phyloP scores from a whole-genome alignment of 2,113 vertebrate genomes.

The Hydropotes inermis region DNA sequence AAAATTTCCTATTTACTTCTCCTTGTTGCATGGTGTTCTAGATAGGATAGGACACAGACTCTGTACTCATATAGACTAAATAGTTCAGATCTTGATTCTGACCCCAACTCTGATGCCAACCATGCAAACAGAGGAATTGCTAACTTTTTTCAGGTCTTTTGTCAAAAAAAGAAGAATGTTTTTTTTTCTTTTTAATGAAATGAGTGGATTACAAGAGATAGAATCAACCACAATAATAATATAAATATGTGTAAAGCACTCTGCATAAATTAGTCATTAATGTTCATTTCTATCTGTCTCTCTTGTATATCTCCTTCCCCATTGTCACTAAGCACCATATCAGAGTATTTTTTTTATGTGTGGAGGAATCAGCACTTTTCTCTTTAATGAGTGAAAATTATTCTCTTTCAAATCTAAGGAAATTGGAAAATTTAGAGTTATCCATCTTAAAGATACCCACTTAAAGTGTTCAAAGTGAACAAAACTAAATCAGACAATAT shows the following conservation, averaged over 20 bases:
- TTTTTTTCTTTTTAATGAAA: neutral
- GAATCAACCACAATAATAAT: neutral
- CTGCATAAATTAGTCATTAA: neutral
- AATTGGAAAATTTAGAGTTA: constrained; percentile 10
- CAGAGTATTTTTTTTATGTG: neutral
- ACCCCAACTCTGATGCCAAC: neutral
- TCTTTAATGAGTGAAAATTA: neutral
- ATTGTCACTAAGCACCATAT: neutral
- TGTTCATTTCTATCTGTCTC: neutral
- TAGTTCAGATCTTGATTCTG: neutral
- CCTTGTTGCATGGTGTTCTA: neutral
- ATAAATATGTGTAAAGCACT: neutral
- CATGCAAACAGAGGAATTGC: neutral
- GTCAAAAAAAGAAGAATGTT: neutral
- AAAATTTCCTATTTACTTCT: neutral
- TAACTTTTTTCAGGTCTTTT: neutral
- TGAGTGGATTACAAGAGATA: neutral
- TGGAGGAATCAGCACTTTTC: neutral
- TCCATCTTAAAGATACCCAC: neutral
- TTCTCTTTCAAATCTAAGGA: constrained; percentile 43
- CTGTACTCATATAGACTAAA: neutral
- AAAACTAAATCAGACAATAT: constrained; percentile 5
- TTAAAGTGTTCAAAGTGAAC: constrained; percentile 18
- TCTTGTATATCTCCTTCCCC: neutral
- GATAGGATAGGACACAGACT: neutral